These are phyloP conservation scores for Lepeophtheirus salmonis DNA, from an alignment of 1,140 invertebrate species.

Conservation along the genomic window DNA sequence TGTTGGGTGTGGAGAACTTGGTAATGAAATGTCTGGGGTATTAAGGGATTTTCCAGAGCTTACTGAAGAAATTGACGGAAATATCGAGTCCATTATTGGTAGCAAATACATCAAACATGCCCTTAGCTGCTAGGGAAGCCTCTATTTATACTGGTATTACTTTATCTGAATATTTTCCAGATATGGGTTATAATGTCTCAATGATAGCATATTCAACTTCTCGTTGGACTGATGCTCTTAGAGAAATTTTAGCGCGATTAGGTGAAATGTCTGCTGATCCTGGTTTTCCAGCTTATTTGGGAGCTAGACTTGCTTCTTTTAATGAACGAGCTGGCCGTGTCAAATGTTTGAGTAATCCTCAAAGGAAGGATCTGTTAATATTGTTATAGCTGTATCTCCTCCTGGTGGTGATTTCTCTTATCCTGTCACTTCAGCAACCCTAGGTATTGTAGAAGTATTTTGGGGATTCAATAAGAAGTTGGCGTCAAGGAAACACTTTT, in stretches of 20 bases:
- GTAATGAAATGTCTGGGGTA: constrained; percentile 79
- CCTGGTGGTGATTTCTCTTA: constrained; percentile 99
- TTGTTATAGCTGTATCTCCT: constrained; percentile 97
- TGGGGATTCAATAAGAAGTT: constrained; percentile 99
- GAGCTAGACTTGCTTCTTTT: constrained; percentile 92
- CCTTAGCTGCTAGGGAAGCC: constrained; percentile 97
- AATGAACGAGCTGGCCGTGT: constrained; percentile 97
- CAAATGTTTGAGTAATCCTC: constrained; percentile 70
- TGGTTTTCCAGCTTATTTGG: constrained; percentile 96
- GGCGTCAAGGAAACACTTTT: constrained; percentile 98
- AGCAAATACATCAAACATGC: constrained; percentile 99
- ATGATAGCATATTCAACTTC: constrained; percentile 99
- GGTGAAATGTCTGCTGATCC: constrained; percentile 99
- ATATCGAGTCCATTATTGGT: constrained; percentile 94
- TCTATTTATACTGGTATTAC: constrained; percentile 99
- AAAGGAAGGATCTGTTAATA: constrained; percentile 94
- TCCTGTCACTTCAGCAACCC: constrained; percentile 94
- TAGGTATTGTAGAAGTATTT: constrained; percentile 96
- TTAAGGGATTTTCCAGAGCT: constrained; percentile 81
- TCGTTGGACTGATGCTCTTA: constrained; percentile 96
- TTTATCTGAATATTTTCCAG: constrained; percentile 85
- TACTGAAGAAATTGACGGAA: constrained; percentile 85
- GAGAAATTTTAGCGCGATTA: constrained; percentile 98
- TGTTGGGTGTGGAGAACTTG: constrained; percentile 85
- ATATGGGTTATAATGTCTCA: constrained; percentile 99